Percentiles rank a stretch among this genome's conserved stretches.
These are phyloP conservation scores for Agrilus planipennis DNA, from an alignment of 1,140 invertebrate species.

Conservation along the genomic window DNA sequence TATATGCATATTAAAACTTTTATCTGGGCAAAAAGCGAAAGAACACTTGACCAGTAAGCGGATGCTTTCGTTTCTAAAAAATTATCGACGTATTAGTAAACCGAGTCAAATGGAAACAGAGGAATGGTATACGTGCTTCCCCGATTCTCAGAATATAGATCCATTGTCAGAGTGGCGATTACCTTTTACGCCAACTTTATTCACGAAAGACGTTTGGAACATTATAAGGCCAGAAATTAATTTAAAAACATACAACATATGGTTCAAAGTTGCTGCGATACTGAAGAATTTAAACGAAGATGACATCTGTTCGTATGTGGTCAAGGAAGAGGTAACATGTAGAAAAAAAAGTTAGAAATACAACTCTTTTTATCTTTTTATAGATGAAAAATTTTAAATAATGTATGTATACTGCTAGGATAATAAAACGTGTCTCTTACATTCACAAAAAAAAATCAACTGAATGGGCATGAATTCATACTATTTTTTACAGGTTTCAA, in stretches of 20 bases:
- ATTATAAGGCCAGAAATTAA: constrained; percentile 28
- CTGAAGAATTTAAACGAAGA: constrained; percentile 18
- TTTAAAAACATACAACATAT: constrained; percentile 25
- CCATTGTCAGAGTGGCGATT: constrained; percentile 22
- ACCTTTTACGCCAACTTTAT: constrained; percentile 19
- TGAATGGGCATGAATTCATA: background rate
- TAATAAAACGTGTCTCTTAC: constrained; percentile 1
- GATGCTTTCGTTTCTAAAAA: constrained; percentile 22
- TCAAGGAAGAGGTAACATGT: constrained; percentile 20
- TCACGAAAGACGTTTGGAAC: constrained; percentile 25
- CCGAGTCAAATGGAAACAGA: constrained; percentile 21
- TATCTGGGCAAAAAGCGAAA: constrained; percentile 3
- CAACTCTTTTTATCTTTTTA: constrained; percentile 1
- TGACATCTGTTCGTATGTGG: constrained; percentile 26
- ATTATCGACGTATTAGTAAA: constrained; percentile 16
- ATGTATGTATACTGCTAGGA: background rate
- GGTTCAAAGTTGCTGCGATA: constrained; percentile 19
- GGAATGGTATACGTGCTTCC: constrained; percentile 22
- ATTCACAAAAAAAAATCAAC: too few species aligned
- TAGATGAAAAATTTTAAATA: background rate
- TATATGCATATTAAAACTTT: constrained; percentile 16
- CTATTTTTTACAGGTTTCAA: constrained; percentile 10
- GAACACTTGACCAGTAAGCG: constrained; percentile 5
- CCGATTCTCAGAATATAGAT: constrained; percentile 19
- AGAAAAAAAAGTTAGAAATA: background rate